Base-by-base conservation (phyloP, 2,797 vertebrate species). In the Parotocinclus haroldoi region DNA sequence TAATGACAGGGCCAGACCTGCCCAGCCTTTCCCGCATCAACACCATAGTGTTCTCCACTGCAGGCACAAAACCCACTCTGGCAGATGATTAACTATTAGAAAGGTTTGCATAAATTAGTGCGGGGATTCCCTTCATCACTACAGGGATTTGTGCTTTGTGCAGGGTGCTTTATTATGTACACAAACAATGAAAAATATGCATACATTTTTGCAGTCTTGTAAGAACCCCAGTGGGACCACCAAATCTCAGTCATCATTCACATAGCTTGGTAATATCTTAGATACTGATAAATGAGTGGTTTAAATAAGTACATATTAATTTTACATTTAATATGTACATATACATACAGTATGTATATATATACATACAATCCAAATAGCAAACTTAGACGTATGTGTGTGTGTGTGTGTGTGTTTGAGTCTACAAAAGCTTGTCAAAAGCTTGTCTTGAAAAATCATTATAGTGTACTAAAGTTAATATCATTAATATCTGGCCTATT, bases 11-110 rank as follows among this genome's bases (percentile, higher is more conserved):
- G 79, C 70, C 80, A 81, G 82, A 71, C 74, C 76, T 67, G 72
- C 75, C 84, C 78, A 68, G 85, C 84, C 82, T 84, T 80, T 87
- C 75, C 73, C 79, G 84, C 81, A 86, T 92, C 89, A 91, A 85
- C 86, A 86, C 86, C 85, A 86, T 79, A 85, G 85, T 85, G 82
- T 77, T 79, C 79, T 76, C 74, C 65, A 58, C 80, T 82, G 78
- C 82, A 85, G 83, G 85, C 86, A 86, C 84, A 86, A 76, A 73
- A 77, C 78, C 79, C 83, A 80, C 83, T 84, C 84, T 86, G 78
- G 82, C 80, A 71, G 64, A 74, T 75, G 82, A 88, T 88, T 88
- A 86, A 84, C 84, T 76, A 70, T 81, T 76, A 63, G 79, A 79
- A 76, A 19, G 75, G 76, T 69, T 63, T 72, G 50, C 14, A 78